These are phyloP conservation scores for pig (Sus scrofa) DNA, from an alignment of 2,113 vertebrate genomes.

Conservation along the genomic window DNA sequence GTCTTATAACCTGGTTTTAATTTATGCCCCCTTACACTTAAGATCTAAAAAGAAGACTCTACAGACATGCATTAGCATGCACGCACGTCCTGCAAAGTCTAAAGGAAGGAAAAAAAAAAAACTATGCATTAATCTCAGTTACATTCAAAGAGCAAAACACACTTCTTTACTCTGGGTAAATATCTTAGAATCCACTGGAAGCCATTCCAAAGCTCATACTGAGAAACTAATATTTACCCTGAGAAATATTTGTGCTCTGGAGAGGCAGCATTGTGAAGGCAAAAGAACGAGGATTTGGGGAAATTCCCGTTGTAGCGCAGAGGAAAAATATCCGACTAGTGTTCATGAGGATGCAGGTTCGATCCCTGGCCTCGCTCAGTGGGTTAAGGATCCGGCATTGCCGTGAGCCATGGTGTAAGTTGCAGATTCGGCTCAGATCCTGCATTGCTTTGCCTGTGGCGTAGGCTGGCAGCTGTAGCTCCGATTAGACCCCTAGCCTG, in stretches of 20 bases:
- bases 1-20: slow-evolving; percentile 32
- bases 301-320: no score
- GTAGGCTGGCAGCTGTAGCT: no score
- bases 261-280: background rate
- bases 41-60: background rate
- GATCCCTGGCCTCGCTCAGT: no score
- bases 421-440: no score
- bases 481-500: no score
- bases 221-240: slow-evolving; percentile 63
- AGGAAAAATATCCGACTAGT: no score
- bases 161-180: slow-evolving; percentile 38
- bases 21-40: slow-evolving; percentile 42
- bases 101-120: background rate
- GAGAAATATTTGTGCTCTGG: slow-evolving; percentile 15
- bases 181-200: slow-evolving; percentile 10
- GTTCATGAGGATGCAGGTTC: no score
- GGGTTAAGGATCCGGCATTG: no score
- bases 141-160: background rate
- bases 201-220: slow-evolving; percentile 15
- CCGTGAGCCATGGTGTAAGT: no score
- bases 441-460: no score
- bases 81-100: background rate
- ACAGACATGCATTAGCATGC: background rate
- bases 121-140: background rate
- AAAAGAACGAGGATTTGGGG: slow-evolving; percentile 4